phyloP scores from a whole-genome alignment of 2,797 vertebrate species.

The Pantherophis vulpinus region DNA sequence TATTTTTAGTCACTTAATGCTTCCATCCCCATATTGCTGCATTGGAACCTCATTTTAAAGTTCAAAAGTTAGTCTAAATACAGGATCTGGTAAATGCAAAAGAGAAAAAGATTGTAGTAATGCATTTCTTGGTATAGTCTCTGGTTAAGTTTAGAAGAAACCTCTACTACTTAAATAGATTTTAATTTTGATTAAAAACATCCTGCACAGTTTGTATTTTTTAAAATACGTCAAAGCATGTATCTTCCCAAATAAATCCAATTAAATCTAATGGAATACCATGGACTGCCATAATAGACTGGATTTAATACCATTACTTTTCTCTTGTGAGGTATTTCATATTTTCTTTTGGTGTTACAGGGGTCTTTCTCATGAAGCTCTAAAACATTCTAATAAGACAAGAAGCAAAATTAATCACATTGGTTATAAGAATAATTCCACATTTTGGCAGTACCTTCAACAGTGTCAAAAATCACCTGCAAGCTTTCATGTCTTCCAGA shows the following conservation, averaged over 20 bases:
- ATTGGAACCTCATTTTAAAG: slow-evolving; percentile 39
- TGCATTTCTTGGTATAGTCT: slow-evolving; percentile 5
- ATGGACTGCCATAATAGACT: not conserved
- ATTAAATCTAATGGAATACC: not conserved
- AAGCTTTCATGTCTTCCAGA: not conserved
- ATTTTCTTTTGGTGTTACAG: not conserved
- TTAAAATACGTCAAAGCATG: not conserved
- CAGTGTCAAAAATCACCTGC: not conserved
- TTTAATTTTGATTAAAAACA: not conserved
- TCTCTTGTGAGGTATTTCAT: not conserved
- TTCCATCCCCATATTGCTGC: slow-evolving; percentile 18
- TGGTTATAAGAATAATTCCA: not conserved
- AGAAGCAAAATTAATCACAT: not conserved
- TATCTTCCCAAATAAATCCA: not conserved
- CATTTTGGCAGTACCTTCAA: not conserved
- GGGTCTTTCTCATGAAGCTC: not conserved
- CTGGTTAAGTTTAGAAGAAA: slow-evolving; percentile 3
- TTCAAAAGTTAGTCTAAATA: slow-evolving; percentile 49
- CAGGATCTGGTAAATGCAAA: slow-evolving; percentile 28
- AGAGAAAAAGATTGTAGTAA: not conserved
- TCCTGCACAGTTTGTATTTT: not conserved
- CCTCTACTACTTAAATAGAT: not conserved
- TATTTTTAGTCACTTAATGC: slow-evolving; percentile 40
- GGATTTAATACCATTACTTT: not conserved
- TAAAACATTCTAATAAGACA: not conserved